A percentile compares a stretch with the other conserved stretches of the same genome.
phyloP scores from a whole-genome alignment of 2,113 vertebrate species.

The Pipra filicauda region DNA sequence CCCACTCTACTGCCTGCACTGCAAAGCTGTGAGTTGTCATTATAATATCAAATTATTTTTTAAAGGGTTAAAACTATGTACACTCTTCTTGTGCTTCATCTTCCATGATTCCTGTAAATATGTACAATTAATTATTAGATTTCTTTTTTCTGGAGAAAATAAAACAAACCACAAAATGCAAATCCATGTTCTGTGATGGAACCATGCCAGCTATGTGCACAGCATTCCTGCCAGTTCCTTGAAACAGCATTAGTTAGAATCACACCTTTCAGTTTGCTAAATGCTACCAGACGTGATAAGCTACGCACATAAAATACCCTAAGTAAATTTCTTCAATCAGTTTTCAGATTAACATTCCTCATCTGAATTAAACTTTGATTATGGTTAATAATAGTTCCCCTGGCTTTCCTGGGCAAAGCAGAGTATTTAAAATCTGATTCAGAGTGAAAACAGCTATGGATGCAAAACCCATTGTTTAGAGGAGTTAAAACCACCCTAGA shows the following conservation, averaged over 20 bases:
- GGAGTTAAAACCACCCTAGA: not conserved
- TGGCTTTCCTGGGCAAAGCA: not conserved
- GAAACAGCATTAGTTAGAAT: not conserved
- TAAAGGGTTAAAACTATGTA: not conserved
- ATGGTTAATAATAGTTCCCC: not conserved
- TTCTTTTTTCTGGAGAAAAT: not conserved
- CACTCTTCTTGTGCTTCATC: not conserved
- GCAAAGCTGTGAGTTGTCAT: not conserved
- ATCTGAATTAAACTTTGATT: slow-evolving; percentile 7
- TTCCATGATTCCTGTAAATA: not conserved
- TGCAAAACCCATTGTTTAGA: not conserved
- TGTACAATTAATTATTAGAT: not conserved
- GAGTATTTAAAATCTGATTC: not conserved
- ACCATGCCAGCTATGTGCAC: rapidly evolving
- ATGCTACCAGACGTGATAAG: not conserved
- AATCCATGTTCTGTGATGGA: not conserved
- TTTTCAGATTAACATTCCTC: not conserved
- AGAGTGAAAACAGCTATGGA: not conserved
- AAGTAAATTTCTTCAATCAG: not conserved
- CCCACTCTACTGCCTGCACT: not conserved
- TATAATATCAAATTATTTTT: not conserved
- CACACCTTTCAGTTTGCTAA: not conserved
- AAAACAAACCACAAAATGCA: not conserved
- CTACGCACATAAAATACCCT: not conserved
- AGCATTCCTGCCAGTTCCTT: not conserved